These are phyloP conservation scores for Mustelus asterias DNA, from an alignment of 2,113 vertebrate genomes.

Conservation along the genomic window DNA sequence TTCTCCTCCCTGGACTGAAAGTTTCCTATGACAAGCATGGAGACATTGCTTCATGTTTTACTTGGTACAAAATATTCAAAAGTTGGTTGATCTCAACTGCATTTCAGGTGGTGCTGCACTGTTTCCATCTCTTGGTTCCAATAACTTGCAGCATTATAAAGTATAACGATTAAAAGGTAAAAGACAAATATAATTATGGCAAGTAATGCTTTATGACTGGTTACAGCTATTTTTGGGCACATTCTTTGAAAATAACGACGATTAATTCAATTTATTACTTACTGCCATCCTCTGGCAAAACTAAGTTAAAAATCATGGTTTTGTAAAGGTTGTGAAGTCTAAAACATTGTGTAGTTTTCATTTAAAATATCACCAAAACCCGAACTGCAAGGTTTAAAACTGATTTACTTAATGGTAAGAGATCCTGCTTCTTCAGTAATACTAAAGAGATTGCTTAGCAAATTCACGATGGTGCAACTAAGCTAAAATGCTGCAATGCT, in stretches of 20 bases:
- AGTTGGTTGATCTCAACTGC: not conserved
- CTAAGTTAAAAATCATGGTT: not conserved
- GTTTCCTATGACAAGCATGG: not conserved
- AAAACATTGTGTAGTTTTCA: not conserved
- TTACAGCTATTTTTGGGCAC: not conserved
- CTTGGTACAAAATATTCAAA: not conserved
- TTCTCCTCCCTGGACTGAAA: not conserved
- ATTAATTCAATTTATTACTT: not conserved
- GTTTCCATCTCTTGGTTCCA: not conserved
- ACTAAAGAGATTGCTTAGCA: not conserved
- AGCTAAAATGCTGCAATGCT: not conserved
- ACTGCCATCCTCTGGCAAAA: not conserved
- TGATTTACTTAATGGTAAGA: not conserved
- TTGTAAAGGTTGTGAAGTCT: too few relatives aligned
- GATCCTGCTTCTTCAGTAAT: not conserved
- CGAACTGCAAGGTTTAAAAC: not conserved
- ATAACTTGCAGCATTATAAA: not conserved
- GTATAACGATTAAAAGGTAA: not conserved
- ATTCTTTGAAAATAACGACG: not conserved
- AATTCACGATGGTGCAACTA: not conserved
- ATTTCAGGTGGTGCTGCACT: not conserved
- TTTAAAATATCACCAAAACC: not conserved
- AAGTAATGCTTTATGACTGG: not conserved
- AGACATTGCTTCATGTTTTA: not conserved
- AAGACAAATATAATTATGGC: not conserved